Evolutionary conservation across 2,797 vertebrate genomes (phyloP), one percentile per base, ranked within the genome.

Genomic region (Steatocranus sp.): DNA sequence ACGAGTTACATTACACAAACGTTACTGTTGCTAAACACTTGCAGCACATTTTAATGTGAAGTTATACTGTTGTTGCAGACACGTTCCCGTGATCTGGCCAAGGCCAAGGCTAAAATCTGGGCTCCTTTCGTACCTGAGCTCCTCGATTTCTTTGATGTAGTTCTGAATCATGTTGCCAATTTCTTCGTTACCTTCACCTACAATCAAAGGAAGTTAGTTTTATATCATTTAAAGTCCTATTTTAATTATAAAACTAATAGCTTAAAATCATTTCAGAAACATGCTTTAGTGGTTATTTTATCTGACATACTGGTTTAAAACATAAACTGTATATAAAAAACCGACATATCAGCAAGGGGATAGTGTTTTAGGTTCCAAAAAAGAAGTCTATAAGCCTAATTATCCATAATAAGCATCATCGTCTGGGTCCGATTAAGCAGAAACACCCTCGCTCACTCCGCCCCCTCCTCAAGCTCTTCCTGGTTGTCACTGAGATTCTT

Each of bases 111-210:
- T 68, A 43, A 70, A 36, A 50, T n/a, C n/a, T 9, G 51, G 0
- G 27, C 10, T 78, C 8, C 18, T 17, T 10, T 4, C 70, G 3
- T 96, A 99, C 98, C 98, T 97, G 88, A 99, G 97, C 89, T 99
- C 98, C 95, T 99, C 98, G 3, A 99, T 99, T 95, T 99, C 98
- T 95, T 98, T 98, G 91, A 99, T 99, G 89, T 99, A 99, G 93
- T 98, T 98, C 91, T 99, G 96, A 92, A 99, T 97, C 98, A 99
- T 99, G 93, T 97, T 98, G 82, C 97, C 97, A 20, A 99, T 98
- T 93, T 99, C 98, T 93, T 99, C 98, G 86, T 94, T 98, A 56
- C 98, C 98, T 92, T 99, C 98, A 84, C 98, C 98, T 99, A 88
- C 5, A 88, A 94, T 14, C 1, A 76, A 36, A 89, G 61, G 61